These are phyloP conservation scores for Neotoxoptera formosana DNA, from an alignment of 1,140 invertebrate genomes.

Conservation along the genomic window DNA sequence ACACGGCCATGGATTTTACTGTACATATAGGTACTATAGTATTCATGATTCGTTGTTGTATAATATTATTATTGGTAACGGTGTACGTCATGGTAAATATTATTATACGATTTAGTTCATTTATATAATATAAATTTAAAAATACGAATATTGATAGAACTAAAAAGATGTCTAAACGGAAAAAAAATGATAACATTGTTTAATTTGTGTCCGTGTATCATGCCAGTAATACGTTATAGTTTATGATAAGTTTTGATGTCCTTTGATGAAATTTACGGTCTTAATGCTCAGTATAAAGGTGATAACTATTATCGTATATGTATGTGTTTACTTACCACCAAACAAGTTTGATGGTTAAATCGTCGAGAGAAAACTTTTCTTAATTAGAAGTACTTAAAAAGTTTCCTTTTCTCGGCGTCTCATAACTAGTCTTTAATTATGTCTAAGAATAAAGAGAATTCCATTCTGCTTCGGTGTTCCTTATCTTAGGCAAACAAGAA, in stretches of 20 bases:
- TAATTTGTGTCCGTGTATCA: neutral
- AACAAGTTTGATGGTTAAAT: slow-evolving; percentile 34
- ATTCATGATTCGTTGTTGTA: neutral
- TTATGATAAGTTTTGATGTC: neutral
- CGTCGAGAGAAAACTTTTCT: slow-evolving; percentile 23
- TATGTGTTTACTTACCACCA: neutral
- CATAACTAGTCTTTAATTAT: slow-evolving; percentile 47
- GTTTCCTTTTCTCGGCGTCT: neutral
- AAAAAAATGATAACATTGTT: neutral
- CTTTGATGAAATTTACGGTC: neutral
- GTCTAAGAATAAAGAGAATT: neutral
- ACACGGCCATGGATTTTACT: neutral
- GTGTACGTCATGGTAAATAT: neutral
- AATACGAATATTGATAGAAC: neutral
- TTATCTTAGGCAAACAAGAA: slow-evolving; percentile 15
- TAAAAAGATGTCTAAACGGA: neutral
- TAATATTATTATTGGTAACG: neutral
- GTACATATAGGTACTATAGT: neutral
- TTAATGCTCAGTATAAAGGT: neutral
- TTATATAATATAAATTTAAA: neutral
- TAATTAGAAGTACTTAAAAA: slow-evolving; percentile 51
- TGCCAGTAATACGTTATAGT: neutral
- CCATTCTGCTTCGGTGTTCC: neutral
- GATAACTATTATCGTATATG: slow-evolving; percentile 32
- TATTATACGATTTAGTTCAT: neutral